Percentiles rank a stretch among this genome's conserved stretches.
Evolutionary conservation across 2,113 vertebrate species (phyloP).

Genomic region (Chamaetylas fuelleborni): DNA sequence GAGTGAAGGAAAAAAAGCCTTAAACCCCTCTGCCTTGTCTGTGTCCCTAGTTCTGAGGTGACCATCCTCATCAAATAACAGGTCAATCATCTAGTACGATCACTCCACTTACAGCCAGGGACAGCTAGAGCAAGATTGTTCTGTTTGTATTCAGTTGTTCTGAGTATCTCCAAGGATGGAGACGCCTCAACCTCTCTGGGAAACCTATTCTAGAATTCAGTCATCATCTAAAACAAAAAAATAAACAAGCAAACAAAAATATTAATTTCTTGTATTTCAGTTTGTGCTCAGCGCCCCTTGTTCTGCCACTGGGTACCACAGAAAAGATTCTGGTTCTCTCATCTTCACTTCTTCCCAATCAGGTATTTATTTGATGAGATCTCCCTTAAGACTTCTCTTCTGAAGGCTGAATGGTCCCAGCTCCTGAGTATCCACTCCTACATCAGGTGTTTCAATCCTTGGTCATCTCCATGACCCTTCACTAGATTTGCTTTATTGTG

Average conservation of each 20-base stretch:
- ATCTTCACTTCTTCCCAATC: neutral
- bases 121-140: neutral
- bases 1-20: neutral
- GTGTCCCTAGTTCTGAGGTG: neutral
- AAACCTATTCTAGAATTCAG: neutral
- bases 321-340: neutral
- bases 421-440: neutral
- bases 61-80: neutral
- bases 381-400: neutral
- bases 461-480: neutral
- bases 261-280: neutral
- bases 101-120: neutral
- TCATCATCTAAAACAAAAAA: neutral
- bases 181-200: neutral
- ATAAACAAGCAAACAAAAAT: too few relatives aligned
- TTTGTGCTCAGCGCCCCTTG: neutral
- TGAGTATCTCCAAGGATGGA: neutral
- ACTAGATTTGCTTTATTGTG: neutral
- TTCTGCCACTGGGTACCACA: neutral
- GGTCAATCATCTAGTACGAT: neutral
- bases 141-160: neutral
- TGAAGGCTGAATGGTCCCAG: neutral
- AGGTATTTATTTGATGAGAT: neutral
- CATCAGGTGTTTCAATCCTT: neutral
- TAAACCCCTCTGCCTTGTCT: neutral